Evolutionary conservation across 2,888 invertebrate species (phyloP).

Genomic region (Proisotoma minuta): DNA sequence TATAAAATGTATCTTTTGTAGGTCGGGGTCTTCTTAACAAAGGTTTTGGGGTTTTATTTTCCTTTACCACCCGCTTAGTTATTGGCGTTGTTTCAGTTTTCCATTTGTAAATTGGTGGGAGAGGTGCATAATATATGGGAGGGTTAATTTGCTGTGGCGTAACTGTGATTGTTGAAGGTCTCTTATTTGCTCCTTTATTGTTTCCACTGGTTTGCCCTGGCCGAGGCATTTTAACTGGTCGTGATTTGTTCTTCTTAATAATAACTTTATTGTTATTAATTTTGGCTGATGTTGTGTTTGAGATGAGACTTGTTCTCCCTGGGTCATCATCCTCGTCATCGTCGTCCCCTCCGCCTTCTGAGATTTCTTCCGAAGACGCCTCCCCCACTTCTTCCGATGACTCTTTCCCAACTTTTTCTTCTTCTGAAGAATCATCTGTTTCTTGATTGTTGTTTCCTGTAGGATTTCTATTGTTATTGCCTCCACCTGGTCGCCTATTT

Average conservation of each 20-base stretch:
- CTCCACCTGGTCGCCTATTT: neutral
- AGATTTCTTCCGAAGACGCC: slow-evolving; percentile 21
- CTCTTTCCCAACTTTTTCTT: neutral
- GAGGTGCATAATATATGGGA: too few relatives aligned
- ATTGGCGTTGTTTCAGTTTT: neutral
- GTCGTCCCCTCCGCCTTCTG: slow-evolving; percentile 10
- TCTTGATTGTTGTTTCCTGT: neutral
- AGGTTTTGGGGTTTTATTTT: neutral
- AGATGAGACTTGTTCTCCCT: neutral
- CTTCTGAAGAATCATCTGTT: slow-evolving; percentile 3
- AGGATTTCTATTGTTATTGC: slow-evolving; percentile 1
- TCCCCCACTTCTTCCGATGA: slow-evolving; percentile 20
- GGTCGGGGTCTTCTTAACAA: neutral
- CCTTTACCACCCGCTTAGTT: neutral
- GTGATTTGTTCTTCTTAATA: neutral
- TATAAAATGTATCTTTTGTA: neutral
- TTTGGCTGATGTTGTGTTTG: too few relatives aligned
- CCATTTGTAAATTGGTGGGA: slow-evolving; percentile 12
- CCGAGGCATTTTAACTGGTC: too few relatives aligned
- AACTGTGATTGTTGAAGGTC: too few relatives aligned
- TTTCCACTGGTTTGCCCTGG: too few relatives aligned
- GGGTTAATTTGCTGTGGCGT: too few relatives aligned
- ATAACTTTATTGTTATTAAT: too few relatives aligned
- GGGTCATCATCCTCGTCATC: neutral
- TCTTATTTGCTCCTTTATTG: too few relatives aligned